A percentile compares a stretch with the other conserved stretches of the same genome.
phyloP scores from a whole-genome alignment of 2,888 invertebrate genomes.

The Colletes collaris region DNA sequence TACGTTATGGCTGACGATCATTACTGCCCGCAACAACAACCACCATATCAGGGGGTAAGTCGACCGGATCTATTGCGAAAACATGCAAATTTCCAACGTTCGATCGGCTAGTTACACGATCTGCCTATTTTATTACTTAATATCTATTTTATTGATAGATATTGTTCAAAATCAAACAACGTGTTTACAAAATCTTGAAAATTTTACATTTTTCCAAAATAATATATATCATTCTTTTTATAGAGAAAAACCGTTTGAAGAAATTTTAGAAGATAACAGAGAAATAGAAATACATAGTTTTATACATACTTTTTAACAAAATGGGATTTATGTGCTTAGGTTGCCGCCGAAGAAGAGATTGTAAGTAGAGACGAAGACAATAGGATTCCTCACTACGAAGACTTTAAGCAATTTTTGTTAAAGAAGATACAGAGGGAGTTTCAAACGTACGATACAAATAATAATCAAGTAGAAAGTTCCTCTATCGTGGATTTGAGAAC shows the following conservation, averaged over 20 bases:
- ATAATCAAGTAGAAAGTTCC: conserved; percentile 66
- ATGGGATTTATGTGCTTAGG: conserved; percentile 56
- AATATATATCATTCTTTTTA: background rate
- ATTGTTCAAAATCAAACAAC: too few species aligned
- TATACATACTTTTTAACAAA: background rate
- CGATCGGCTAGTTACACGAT: too few species aligned
- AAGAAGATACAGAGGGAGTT: conserved; percentile 73
- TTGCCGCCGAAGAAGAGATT: conserved; percentile 78
- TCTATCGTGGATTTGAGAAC: conserved; percentile 73
- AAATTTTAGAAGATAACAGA: background rate
- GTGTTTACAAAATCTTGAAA: too few species aligned
- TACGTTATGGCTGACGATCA: conserved; percentile 75
- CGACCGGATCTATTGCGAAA: background rate
- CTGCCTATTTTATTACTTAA: too few species aligned
- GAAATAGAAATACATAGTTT: background rate
- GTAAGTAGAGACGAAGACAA: conserved; percentile 72
- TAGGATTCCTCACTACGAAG: conserved; percentile 73
- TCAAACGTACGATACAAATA: conserved; percentile 69
- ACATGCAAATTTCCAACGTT: background rate
- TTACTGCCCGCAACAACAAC: conserved; percentile 70
- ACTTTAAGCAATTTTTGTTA: conserved; percentile 75
- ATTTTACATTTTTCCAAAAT: too few species aligned
- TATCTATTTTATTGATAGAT: too few species aligned
- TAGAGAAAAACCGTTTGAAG: background rate
- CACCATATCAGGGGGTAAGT: conserved; percentile 79